phyloP scores from a whole-genome alignment of 2,888 invertebrate genomes.

The Acanthacorydalis orientalis region DNA sequence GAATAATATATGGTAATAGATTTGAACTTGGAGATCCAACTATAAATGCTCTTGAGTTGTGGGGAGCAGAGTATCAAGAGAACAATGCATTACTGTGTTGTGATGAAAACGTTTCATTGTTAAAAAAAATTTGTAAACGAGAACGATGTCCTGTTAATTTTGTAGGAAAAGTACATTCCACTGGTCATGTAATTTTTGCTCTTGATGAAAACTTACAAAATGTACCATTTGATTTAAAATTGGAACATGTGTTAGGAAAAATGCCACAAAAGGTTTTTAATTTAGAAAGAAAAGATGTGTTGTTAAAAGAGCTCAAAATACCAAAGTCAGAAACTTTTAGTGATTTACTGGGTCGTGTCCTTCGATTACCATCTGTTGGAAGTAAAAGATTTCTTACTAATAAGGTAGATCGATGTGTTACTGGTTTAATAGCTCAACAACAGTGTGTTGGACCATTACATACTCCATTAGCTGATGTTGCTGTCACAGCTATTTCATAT shows the following conservation, averaged over 20 bases:
- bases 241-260: slow-evolving; percentile 76
- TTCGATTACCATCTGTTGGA: slow-evolving; percentile 78
- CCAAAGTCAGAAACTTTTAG: slow-evolving; percentile 13
- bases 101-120: slow-evolving; percentile 40
- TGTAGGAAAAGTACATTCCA: slow-evolving; percentile 82
- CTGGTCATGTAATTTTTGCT: slow-evolving; percentile 51
- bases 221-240: slow-evolving; percentile 73
- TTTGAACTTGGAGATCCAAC: slow-evolving; percentile 92
- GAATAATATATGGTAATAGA: slow-evolving; percentile 68
- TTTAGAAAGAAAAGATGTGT: slow-evolving; percentile 20
- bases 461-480: slow-evolving; percentile 89
- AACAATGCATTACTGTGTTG: slow-evolving; percentile 78
- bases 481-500: slow-evolving; percentile 74
- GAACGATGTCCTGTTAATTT: slow-evolving; percentile 88
- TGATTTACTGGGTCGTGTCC: slow-evolving; percentile 57
- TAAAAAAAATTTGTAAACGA: slow-evolving; percentile 58
- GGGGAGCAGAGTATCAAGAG: slow-evolving; percentile 98
- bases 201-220: slow-evolving; percentile 41
- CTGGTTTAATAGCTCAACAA: slow-evolving; percentile 90
- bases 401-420: slow-evolving; percentile 90
- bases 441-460: slow-evolving; percentile 97
- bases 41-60: slow-evolving; percentile 80
- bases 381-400: slow-evolving; percentile 92
- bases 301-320: slow-evolving; percentile 16
- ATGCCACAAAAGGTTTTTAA: slow-evolving; percentile 61